phyloP scores from a whole-genome alignment of 2,888 invertebrate species.

The Scrobipalpa atriplicella region DNA sequence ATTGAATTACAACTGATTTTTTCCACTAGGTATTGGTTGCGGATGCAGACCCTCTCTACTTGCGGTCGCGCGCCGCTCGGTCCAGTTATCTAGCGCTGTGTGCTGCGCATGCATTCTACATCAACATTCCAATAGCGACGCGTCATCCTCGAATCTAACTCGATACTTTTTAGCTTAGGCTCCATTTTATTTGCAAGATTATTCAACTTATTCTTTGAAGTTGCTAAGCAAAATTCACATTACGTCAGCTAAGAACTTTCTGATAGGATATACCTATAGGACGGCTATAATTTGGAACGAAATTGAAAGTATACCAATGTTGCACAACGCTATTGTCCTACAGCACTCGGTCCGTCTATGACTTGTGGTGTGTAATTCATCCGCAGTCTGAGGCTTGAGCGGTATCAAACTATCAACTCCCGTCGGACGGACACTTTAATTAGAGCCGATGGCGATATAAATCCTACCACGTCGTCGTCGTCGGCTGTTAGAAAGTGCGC shows the following conservation, averaged over 20 bases:
- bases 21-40: constrained; percentile 45
- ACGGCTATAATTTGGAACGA: constrained; percentile 55
- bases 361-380: constrained; percentile 55
- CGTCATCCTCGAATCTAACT: constrained; percentile 69
- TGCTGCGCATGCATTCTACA: constrained; percentile 68
- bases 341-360: constrained; percentile 42
- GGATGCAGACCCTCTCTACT: constrained; percentile 51
- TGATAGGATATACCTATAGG: constrained; percentile 48
- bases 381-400: constrained; percentile 50
- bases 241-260: constrained; percentile 44
- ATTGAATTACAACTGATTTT: constrained; percentile 55
- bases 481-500: constrained; percentile 68
- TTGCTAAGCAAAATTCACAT: not conserved
- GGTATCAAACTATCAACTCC: constrained; percentile 43
- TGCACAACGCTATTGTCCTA: constrained; percentile 71
- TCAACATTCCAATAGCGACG: constrained; percentile 70
- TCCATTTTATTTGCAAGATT: not conserved
- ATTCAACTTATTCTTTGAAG: constrained; percentile 50
- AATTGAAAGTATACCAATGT: constrained; percentile 63
- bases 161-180: constrained; percentile 55
- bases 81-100: constrained; percentile 57
- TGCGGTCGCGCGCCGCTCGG: constrained; percentile 45
- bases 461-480: constrained; percentile 57
- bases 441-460: constrained; percentile 68
- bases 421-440: constrained; percentile 62